A percentile compares a stretch with the other conserved stretches of the same genome.
phyloP scores from a whole-genome alignment of 2,888 invertebrate genomes.

The Nebria salina region DNA sequence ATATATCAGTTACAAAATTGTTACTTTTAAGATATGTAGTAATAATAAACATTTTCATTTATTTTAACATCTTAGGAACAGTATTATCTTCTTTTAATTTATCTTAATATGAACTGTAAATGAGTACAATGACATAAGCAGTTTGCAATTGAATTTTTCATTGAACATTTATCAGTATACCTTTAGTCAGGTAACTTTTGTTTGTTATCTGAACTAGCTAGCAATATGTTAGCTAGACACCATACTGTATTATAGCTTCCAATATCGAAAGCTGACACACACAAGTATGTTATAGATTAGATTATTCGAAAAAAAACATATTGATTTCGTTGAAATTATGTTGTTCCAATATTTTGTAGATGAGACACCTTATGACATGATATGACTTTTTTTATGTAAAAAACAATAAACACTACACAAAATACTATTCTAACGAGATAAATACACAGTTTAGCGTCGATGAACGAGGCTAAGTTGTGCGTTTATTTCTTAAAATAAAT shows the following conservation, averaged over 20 bases:
- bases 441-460: slow-evolving; percentile 30
- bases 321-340: slow-evolving; percentile 37
- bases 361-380: slow-evolving; percentile 44
- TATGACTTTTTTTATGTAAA: slow-evolving; percentile 42
- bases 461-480: slow-evolving; percentile 2
- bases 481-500: not conserved
- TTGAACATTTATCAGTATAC: not conserved
- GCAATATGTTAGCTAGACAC: slow-evolving; percentile 42
- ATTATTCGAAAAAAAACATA: slow-evolving; percentile 27
- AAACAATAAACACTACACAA: slow-evolving; percentile 47
- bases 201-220: slow-evolving; percentile 31
- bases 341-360: slow-evolving; percentile 30
- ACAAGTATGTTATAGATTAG: slow-evolving; percentile 26
- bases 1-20: slow-evolving; percentile 39
- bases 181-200: not conserved
- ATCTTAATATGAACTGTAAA: slow-evolving; percentile 41
- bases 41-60: slow-evolving; percentile 42
- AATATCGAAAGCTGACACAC: slow-evolving; percentile 32
- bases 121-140: slow-evolving; percentile 45
- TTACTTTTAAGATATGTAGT: slow-evolving; percentile 37
- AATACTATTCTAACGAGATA: slow-evolving; percentile 34
- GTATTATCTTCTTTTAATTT: slow-evolving; percentile 27
- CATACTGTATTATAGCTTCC: slow-evolving; percentile 21
- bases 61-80: slow-evolving; percentile 44
- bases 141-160: slow-evolving; percentile 30